phyloP scores from a whole-genome alignment of 2,888 invertebrate species.

The Pycnomerus fuliginosus region DNA sequence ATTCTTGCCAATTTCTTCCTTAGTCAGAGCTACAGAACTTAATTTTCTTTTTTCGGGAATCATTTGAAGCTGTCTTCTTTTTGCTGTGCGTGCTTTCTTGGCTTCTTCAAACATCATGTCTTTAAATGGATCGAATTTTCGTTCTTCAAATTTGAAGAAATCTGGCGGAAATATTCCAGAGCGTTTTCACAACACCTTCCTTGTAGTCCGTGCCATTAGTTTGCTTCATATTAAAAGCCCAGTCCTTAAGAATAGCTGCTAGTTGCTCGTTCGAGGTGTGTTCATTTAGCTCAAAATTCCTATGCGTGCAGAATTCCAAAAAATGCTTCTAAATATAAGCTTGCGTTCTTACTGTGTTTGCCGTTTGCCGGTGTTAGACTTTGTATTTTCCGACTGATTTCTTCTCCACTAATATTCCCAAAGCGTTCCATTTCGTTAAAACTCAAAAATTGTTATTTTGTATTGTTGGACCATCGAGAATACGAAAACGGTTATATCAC shows the following conservation, averaged over 20 bases:
- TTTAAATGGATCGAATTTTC: constrained; percentile 1
- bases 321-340: background rate
- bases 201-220: background rate
- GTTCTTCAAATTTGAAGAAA: background rate
- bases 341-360: background rate
- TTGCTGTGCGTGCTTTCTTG: background rate
- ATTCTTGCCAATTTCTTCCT: background rate
- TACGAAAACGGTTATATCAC: no score
- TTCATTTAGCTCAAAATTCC: background rate
- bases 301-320: background rate
- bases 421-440: no score
- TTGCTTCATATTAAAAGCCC: background rate
- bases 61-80: background rate
- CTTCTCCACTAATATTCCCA: no score
- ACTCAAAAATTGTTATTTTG: no score
- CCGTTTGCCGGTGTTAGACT: background rate
- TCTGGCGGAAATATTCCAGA: background rate
- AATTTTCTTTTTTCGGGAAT: constrained; percentile 3
- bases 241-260: background rate
- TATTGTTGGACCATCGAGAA: no score
- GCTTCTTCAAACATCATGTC: background rate
- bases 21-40: background rate
- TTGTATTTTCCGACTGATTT: background rate
- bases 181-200: background rate
- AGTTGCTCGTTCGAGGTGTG: background rate